These are phyloP conservation scores for Deilephila porcellus DNA, from an alignment of 2,888 invertebrate species.

Conservation along the genomic window DNA sequence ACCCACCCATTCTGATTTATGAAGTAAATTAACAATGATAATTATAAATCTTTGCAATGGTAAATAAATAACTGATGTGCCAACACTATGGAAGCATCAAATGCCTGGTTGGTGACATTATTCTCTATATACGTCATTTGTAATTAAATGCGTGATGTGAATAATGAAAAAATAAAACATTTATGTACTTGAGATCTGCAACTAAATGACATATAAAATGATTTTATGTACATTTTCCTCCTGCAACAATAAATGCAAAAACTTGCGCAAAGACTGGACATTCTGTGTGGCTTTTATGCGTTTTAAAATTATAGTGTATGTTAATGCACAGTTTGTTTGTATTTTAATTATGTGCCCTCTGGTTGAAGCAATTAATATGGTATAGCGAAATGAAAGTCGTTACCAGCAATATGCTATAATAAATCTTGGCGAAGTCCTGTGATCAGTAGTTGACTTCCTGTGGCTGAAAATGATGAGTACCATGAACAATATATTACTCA, in stretches of 20 bases:
- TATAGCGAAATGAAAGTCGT: no score
- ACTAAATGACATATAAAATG: not conserved
- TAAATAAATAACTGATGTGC: slow-evolving; percentile 19
- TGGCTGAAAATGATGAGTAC: no score
- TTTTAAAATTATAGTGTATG: not conserved
- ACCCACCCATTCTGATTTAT: not conserved
- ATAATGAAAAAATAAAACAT: not conserved
- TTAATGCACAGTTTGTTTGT: no score
- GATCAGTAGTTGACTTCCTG: no score
- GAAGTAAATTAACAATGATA: slow-evolving; percentile 8
- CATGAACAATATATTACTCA: no score
- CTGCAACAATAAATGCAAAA: not conserved
- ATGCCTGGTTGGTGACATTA: slow-evolving; percentile 20
- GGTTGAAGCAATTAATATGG: no score
- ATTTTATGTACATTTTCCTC: not conserved
- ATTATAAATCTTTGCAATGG: slow-evolving; percentile 1
- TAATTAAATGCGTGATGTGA: slow-evolving; percentile 18
- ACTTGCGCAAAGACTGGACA: no score
- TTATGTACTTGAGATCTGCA: not conserved
- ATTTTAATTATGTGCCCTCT: no score
- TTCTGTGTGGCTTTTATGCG: no score
- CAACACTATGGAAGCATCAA: slow-evolving; percentile 2
- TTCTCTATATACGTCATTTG: slow-evolving; percentile 18
- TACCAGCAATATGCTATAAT: no score
- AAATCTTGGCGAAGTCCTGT: no score